Conservation (phyloP, 2,888 invertebrate species). For the Torymus aiolomorphi region DNA sequence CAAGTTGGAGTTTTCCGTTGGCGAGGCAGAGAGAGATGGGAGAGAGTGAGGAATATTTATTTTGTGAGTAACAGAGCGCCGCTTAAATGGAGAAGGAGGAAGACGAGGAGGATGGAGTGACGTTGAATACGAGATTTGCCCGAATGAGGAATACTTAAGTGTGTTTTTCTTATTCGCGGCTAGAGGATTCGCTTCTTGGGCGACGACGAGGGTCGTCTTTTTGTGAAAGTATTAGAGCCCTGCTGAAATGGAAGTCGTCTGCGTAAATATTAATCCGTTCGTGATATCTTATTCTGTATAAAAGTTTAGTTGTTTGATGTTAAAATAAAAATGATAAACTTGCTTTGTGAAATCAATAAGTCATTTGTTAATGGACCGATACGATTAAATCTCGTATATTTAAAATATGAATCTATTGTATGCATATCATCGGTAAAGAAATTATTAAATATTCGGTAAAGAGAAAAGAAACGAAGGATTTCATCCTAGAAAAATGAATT, state of each 20-base stretch:
- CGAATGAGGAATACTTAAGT: constrained; percentile 34
- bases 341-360: not conserved
- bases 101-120: not conserved
- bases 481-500: too few species aligned
- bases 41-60: constrained; percentile 28
- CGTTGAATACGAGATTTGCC: constrained; percentile 29
- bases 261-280: constrained; percentile 17
- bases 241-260: not conserved
- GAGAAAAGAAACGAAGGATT: too few species aligned
- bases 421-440: too few species aligned
- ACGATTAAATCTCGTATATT: too few species aligned
- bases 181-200: constrained; percentile 1
- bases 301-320: too few species aligned
- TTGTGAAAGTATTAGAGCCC: not conserved
- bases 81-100: not conserved
- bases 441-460: too few species aligned
- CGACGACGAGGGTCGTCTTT: not conserved
- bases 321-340: too few species aligned
- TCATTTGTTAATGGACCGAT: too few species aligned
- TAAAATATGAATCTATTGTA: too few species aligned
- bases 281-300: not conserved
- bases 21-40: too few species aligned
- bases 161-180: not conserved
- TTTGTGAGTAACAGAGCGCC: constrained; percentile 14
- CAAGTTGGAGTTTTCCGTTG: constrained; percentile 25